Percentiles rank a stretch among this genome's conserved stretches.
These are phyloP conservation scores for Cydia fagiglandana DNA, from an alignment of 1,140 invertebrate genomes.

Conservation along the genomic window DNA sequence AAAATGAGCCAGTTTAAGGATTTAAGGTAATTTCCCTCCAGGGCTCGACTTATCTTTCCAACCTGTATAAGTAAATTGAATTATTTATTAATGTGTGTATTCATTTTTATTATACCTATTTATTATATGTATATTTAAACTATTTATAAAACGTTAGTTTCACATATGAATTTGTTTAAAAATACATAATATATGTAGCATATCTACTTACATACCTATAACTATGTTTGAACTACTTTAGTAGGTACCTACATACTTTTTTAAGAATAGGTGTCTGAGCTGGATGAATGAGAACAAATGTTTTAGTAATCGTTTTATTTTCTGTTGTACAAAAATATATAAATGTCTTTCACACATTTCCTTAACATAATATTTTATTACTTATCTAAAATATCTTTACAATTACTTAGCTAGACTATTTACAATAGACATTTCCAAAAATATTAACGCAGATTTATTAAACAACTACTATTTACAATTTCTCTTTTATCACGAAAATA, in stretches of 20 bases:
- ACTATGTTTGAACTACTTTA: no score
- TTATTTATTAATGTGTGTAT: no score
- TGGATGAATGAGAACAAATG: not conserved
- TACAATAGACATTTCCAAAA: slow-evolving; percentile 16
- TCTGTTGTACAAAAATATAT: slow-evolving; percentile 20
- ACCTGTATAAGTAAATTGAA: no score
- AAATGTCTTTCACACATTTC: not conserved
- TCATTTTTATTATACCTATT: no score
- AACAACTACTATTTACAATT: slow-evolving; percentile 16
- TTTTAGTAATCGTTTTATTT: not conserved
- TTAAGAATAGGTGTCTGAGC: not conserved
- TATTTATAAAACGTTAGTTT: not conserved
- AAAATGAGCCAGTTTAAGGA: no score
- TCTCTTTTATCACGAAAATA: slow-evolving; percentile 14
- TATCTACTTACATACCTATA: no score
- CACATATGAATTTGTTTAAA: no score
- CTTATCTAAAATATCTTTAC: not conserved
- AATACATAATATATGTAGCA: no score
- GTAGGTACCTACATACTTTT: not conserved
- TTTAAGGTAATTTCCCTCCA: no score
- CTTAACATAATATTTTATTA: slow-evolving; percentile 10
- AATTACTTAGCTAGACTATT: slow-evolving; percentile 2
- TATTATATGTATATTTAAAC: no score
- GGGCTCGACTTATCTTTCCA: no score
- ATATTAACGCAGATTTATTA: not conserved